Evolutionary conservation across 2,888 invertebrate species (phyloP).

Genomic region (Eilema griseolum): DNA sequence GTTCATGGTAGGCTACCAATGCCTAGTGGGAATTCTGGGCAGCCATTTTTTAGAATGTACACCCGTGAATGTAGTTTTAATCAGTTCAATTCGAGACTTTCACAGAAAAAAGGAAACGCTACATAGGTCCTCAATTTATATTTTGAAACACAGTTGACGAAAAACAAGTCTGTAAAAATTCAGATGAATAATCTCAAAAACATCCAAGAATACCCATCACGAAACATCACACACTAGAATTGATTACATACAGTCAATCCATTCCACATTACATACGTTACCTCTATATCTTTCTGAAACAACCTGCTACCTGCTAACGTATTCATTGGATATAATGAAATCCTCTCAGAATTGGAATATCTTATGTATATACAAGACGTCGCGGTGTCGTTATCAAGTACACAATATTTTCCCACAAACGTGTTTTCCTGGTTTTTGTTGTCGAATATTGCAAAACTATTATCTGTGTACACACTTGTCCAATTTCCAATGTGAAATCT

Average conservation of each 20-base stretch:
- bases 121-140: too few species aligned
- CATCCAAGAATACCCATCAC: too few species aligned
- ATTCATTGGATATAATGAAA: conserved; percentile 68
- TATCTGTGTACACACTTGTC: background rate
- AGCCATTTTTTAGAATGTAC: too few species aligned
- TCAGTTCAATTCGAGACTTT: too few species aligned
- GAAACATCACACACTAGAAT: background rate
- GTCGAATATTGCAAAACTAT: background rate
- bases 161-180: too few species aligned
- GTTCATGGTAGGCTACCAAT: too few species aligned
- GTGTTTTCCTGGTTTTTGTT: background rate
- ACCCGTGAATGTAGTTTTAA: too few species aligned
- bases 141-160: too few species aligned
- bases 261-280: conserved; percentile 26
- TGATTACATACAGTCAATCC: conserved; percentile 27
- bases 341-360: conserved; percentile 56
- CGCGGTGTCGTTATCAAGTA: conserved; percentile 4
- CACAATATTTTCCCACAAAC: background rate
- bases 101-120: too few species aligned
- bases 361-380: conserved; percentile 22
- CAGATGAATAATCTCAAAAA: too few species aligned
- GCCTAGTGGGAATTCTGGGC: too few species aligned
- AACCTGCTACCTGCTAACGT: conserved; percentile 55
- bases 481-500: background rate
- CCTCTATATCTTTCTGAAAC: conserved; percentile 10